These are phyloP conservation scores for Tenthredo amoena DNA, from an alignment of 2,888 invertebrate species.

Conservation along the genomic window DNA sequence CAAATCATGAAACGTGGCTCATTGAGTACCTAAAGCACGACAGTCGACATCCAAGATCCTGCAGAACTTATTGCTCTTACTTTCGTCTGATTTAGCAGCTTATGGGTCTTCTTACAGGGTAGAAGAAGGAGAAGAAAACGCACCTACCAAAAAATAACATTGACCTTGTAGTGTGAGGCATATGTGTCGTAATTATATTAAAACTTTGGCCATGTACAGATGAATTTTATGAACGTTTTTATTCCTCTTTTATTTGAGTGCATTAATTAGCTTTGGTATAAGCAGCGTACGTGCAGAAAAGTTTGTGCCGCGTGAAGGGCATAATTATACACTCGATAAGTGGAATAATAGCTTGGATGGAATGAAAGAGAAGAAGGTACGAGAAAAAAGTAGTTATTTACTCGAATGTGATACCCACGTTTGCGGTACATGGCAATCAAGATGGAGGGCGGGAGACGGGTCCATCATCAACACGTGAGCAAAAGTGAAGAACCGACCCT, in stretches of 20 bases:
- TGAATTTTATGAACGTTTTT: background rate
- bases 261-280: background rate
- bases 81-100: background rate
- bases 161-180: constrained; percentile 23
- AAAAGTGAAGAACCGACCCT: constrained; percentile 69
- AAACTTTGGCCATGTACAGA: background rate
- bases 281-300: background rate
- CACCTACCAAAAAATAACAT: background rate
- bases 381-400: constrained; percentile 37
- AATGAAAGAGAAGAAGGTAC: constrained; percentile 43
- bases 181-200: background rate
- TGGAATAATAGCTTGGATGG: constrained; percentile 50
- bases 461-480: constrained; percentile 51
- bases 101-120: background rate
- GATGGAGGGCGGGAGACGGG: constrained; percentile 40
- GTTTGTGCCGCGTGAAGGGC: background rate
- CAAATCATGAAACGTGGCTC: constrained; percentile 35
- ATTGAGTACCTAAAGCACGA: background rate
- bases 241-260: background rate
- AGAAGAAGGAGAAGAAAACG: background rate
- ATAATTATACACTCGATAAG: constrained; percentile 37
- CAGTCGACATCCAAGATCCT: background rate
- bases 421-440: constrained; percentile 43
- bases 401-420: constrained; percentile 29
- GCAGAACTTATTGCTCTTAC: background rate